phyloP scores from a whole-genome alignment of 1,140 invertebrate species.

The Drosophila ogumai region DNA sequence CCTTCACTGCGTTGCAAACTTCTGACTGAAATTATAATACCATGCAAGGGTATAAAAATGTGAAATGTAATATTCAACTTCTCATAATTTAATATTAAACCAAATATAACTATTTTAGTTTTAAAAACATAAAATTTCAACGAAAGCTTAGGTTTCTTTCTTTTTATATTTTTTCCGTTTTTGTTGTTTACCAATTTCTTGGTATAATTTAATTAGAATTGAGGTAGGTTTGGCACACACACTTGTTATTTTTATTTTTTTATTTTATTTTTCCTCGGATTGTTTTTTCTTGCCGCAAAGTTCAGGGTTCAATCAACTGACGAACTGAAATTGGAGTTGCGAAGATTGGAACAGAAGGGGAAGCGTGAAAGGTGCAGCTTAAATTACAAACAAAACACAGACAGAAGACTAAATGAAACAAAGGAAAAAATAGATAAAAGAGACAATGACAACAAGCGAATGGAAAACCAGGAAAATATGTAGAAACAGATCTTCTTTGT shows the following conservation, averaged over 20 bases:
- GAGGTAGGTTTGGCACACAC: constrained; percentile 49
- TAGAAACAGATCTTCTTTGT: neutral
- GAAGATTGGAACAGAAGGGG: neutral
- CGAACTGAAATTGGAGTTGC: constrained; percentile 56
- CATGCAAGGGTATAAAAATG: no score
- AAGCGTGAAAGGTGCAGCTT: constrained; percentile 28
- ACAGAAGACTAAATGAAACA: constrained; percentile 5
- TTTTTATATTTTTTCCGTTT: neutral
- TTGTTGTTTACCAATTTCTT: constrained; percentile 30
- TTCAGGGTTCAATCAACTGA: constrained; percentile 73
- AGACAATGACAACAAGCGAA: neutral
- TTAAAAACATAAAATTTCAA: no score
- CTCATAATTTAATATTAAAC: no score
- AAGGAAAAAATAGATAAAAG: constrained; percentile 4
- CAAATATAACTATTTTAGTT: no score
- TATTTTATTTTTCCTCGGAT: constrained; percentile 16
- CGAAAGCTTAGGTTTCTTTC: no score
- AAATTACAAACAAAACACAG: constrained; percentile 46
- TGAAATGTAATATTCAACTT: no score
- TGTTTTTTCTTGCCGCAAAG: constrained; percentile 38
- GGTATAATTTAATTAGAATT: constrained; percentile 67
- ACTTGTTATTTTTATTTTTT: constrained; percentile 23
- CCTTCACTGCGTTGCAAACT: no score
- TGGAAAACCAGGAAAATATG: neutral
- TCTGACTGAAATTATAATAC: no score